phyloP scores from a whole-genome alignment of 2,797 vertebrate species.

The Vireo griseus region DNA sequence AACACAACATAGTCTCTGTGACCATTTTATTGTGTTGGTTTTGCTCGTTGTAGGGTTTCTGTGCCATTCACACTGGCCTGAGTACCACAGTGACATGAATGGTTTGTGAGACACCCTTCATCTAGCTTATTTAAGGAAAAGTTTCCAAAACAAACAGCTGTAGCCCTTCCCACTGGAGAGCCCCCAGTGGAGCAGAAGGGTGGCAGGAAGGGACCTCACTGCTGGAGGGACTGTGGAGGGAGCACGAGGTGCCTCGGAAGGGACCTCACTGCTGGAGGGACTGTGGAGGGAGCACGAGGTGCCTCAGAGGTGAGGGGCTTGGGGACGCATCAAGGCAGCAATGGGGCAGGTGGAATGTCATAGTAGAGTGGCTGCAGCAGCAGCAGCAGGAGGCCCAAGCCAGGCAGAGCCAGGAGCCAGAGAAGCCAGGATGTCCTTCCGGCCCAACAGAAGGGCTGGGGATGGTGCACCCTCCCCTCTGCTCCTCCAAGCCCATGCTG shows the following conservation, averaged over 20 bases:
- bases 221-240: not conserved
- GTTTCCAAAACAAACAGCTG: not conserved
- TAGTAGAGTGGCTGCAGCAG: not conserved
- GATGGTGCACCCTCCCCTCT: not conserved
- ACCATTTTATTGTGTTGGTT: constrained; percentile 13
- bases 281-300: accelerated
- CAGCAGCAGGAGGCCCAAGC: not conserved
- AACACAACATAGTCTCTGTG: not conserved
- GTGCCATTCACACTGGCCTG: constrained; percentile 6
- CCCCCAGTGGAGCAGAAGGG: not conserved
- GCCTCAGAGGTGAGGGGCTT: accelerated
- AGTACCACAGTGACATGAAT: not conserved
- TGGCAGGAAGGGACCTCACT: not conserved
- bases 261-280: not conserved
- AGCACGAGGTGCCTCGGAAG: accelerated
- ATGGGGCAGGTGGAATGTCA: not conserved
- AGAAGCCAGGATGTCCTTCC: not conserved
- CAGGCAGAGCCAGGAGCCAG: not conserved
- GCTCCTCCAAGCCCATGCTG: not conserved
- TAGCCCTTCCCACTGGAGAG: not conserved
- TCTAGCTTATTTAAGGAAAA: not conserved
- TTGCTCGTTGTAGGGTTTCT: not conserved
- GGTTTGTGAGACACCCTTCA: not conserved
- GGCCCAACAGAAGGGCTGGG: not conserved
- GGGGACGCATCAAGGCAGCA: accelerated